Evolutionary conservation across 1,140 invertebrate species (phyloP), one percentile per base, ranked within the genome.

Genomic region (Rhagoletis pomonella): DNA sequence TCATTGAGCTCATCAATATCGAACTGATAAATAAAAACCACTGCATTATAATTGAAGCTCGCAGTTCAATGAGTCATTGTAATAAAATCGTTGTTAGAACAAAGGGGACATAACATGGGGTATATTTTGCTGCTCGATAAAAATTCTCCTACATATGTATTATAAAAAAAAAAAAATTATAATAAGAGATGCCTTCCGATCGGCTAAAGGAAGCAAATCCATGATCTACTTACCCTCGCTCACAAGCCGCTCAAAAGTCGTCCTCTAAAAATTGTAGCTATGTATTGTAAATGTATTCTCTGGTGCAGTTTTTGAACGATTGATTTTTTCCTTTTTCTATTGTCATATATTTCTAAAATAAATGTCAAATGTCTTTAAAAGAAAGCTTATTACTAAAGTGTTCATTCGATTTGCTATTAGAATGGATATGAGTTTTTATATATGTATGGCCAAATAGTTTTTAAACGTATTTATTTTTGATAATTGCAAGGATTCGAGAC

Each of bases 1-100:
- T 86, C 85, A 39, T 58, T 86, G 7, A 86, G 85, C 39, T 86
- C 85, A 55, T 86, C 85, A 50, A 86, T 65, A 60, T 86, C 85
- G 29, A 62, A 86, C 14, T 86, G 85, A 86, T 67, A 29, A 29
- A 29, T 85, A n/a, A 87, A 87, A 81, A 73, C 17, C 4, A 81
- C 9, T 29, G 4, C 9, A 81, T 55, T 29, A 55, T 55, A 3
- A 1, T 10, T 10, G 50, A 55, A 10, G 10, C 5, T 55, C 50
- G 10, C 2, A 55, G 5, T 55, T 55, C 29, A 55, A 55, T 5
- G 5, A 55, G 5, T 10, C 10, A 55, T 55, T 55, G 50, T 55
- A 55, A 55, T 55, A 10, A 55, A 55, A 55, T 55, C 50, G 5
- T 55, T 7, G 50, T 55, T 5, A 55, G 10, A 55, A 55, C 29